Base-by-base conservation (phyloP, 2,797 vertebrate genomes). In the Ceyx erithaca region DNA sequence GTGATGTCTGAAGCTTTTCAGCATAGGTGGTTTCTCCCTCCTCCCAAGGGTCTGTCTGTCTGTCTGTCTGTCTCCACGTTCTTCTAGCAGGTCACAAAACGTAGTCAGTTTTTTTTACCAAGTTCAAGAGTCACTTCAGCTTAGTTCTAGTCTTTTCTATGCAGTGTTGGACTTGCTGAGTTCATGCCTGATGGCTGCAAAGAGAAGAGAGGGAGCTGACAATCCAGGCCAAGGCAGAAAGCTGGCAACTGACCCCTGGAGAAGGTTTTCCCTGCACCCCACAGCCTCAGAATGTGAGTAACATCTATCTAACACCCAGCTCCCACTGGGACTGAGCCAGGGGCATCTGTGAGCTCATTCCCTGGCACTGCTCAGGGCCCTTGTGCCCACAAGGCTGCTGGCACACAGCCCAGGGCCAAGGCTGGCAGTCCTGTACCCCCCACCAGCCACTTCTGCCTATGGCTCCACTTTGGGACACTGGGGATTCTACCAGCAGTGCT, bases 161-260 rank as follows among this genome's bases (percentile, higher is more conserved):
- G 98, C 98, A 61, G 98, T 98, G 97, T 98, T 99, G 57, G 99
- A 99, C 97, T 98, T 99, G 95, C 98, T 99, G 97, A 99, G 98
- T 95, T 99, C 99, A 98, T 99, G 99, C 95, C 99, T 98, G 98
- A 99, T 99, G 87, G 99, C 99, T 99, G 95, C 66, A 87, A 35
- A 92, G 54, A 80, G 21, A 49, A 78, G 37, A 81, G 21, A 79
- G 23, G 31, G 33, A 12, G 83, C 80, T 67, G 95, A 78, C 35
- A 40, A 43, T 37, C 30, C 15, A 18, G 78, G 40, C 10, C 16
- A 86, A 80, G 52, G 11, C 41, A 81, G 52, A 20, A 52, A 66
- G 37, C 28, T 72, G 80, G 21, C 33, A 58, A 21, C 15, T 14
- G 63, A 59, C 4, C 37, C 25, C 46, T 33, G 52, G 49, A 48